Evolutionary conservation across 2,888 invertebrate species (phyloP).

Genomic region (Noctuana brunneofusca): DNA sequence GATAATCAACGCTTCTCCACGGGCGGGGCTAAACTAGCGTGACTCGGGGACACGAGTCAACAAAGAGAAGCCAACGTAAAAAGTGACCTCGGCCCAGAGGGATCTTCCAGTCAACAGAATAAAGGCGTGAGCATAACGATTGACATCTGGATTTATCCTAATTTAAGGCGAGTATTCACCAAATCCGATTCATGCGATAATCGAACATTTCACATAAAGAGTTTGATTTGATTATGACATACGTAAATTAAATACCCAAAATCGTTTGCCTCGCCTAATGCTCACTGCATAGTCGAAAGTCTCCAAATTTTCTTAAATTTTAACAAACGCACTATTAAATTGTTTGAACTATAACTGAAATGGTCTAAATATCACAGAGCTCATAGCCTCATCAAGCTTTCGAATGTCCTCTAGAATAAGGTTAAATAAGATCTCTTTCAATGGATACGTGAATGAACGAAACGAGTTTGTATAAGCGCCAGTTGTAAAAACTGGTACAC

Average conservation of each 20-base stretch:
- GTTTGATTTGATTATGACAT: no score
- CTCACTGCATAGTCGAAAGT: no score
- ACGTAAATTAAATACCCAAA: no score
- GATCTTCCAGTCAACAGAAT: conserved; percentile 42
- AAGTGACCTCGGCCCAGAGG: conserved; percentile 46
- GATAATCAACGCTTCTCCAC: conserved; percentile 67
- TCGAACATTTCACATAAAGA: no score
- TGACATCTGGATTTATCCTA: not conserved
- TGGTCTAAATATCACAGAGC: no score
- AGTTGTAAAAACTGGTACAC: conserved; percentile 28
- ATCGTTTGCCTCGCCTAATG: no score
- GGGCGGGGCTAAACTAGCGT: conserved; percentile 61
- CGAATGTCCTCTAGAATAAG: not conserved
- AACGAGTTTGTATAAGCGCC: conserved; percentile 27
- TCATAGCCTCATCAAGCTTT: no score
- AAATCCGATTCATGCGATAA: no score
- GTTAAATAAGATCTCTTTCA: conserved; percentile 3
- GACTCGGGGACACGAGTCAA: conserved; percentile 69
- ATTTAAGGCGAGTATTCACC: no score
- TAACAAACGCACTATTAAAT: no score
- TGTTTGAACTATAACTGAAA: no score
- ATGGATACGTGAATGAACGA: conserved; percentile 23
- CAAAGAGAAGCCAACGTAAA: conserved; percentile 58
- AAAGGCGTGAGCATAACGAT: conserved; percentile 42
- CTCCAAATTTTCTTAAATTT: no score